A percentile compares a stretch with the other conserved stretches of the same genome.
Conservation (phyloP, 2,888 invertebrate genomes). For the Nomada ruficornis region DNA sequence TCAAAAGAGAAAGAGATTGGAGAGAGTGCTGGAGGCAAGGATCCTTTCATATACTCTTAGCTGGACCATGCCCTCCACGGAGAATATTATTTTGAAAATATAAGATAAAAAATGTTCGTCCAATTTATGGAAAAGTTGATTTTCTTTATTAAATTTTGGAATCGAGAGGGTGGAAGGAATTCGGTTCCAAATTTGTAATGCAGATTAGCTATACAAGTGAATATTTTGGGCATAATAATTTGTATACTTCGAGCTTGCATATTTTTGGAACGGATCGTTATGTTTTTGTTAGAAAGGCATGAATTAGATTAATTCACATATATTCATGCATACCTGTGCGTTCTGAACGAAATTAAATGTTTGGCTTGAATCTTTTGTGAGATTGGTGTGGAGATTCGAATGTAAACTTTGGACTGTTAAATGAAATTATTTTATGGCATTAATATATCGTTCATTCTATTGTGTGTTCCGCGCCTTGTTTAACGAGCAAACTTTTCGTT, state of each 20-base stretch:
- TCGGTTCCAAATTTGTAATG: too few relatives aligned
- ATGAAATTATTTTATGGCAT: neutral
- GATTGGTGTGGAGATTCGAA: neutral
- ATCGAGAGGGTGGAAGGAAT: too few relatives aligned
- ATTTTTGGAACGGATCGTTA: too few relatives aligned
- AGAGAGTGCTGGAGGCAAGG: neutral
- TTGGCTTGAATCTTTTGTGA: neutral
- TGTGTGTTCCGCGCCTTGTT: neutral
- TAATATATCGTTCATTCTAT: neutral
- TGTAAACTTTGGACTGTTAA: neutral
- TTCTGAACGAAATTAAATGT: neutral
- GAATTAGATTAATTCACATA: too few relatives aligned
- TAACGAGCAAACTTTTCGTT: neutral
- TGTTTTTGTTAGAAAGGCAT: too few relatives aligned
- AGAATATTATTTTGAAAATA: neutral
- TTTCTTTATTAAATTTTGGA: too few relatives aligned
- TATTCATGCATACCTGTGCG: too few relatives aligned
- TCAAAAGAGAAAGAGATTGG: neutral
- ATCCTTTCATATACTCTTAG: neutral
- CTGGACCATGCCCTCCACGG: neutral
- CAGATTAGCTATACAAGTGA: too few relatives aligned
- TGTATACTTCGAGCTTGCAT: too few relatives aligned
- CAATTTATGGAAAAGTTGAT: too few relatives aligned
- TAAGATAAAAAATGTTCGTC: neutral
- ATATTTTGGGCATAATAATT: too few relatives aligned